Evolutionary conservation across 2,797 vertebrate species (phyloP).

Genomic region (Artibeus jamaicensis): DNA sequence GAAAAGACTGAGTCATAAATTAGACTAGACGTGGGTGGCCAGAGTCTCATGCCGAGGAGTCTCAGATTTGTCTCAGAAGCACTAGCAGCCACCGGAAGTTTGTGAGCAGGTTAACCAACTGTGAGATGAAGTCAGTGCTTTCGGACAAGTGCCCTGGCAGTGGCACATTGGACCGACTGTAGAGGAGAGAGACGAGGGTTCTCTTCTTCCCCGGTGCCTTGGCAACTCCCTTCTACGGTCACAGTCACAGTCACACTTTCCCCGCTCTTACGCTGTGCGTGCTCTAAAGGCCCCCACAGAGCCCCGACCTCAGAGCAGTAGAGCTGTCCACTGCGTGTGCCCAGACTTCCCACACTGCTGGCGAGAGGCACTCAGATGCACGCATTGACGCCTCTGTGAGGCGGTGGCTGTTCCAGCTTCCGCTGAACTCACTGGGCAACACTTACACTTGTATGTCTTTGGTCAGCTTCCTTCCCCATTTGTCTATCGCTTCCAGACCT

Average conservation of each 20-base stretch:
- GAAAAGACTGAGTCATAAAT: neutral
- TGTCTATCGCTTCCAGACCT: neutral
- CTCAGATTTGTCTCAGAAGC: neutral
- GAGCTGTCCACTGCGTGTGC: neutral
- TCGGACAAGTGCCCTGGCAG: neutral
- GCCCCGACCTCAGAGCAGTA: neutral
- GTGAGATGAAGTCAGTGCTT: neutral
- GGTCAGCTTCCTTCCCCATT: neutral
- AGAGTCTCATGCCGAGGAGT: neutral
- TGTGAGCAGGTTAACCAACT: neutral
- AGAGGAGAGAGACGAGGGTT: neutral
- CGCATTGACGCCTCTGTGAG: rapidly evolving
- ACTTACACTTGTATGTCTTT: neutral
- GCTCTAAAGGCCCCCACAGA: neutral
- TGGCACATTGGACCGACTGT: neutral
- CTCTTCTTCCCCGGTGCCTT: neutral
- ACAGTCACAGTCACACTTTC: neutral
- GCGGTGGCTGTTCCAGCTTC: neutral
- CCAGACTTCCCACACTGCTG: rapidly evolving
- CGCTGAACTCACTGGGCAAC: rapidly evolving
- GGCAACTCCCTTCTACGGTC: neutral
- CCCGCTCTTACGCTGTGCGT: neutral
- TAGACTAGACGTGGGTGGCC: neutral
- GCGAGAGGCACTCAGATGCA: neutral
- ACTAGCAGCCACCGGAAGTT: neutral